A percentile compares a stretch with the other conserved stretches of the same genome.
Evolutionary conservation across 2,888 invertebrate genomes (phyloP).

Genomic region (Syritta pipiens): DNA sequence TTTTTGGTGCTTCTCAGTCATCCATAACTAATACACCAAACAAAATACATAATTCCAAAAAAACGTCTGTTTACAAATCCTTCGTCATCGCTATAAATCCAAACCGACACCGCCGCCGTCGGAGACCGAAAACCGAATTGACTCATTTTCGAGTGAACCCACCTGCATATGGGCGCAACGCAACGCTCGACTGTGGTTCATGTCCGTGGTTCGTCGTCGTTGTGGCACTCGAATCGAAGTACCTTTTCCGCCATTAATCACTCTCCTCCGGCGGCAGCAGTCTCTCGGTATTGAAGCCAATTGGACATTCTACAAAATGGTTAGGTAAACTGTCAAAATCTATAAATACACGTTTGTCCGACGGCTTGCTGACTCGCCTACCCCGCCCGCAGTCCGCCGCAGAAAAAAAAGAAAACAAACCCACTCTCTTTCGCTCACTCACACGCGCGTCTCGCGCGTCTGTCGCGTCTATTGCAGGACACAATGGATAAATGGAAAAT

Average conservation of each 20-base stretch:
- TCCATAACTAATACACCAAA: constrained; percentile 19
- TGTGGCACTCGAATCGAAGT: constrained; percentile 42
- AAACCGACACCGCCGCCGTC: constrained; percentile 32
- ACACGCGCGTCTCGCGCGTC: constrained; percentile 2
- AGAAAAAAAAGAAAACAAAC: constrained; percentile 48
- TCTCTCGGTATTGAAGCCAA: constrained; percentile 57
- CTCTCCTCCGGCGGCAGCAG: constrained; percentile 53
- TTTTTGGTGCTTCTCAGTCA: too few species aligned
- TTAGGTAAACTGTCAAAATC: constrained; percentile 68
- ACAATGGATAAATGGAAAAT: constrained; percentile 62
- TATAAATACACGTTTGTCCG: constrained; percentile 61
- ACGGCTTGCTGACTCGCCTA: constrained; percentile 8
- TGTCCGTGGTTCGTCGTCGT: constrained; percentile 42
- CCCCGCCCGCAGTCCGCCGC: constrained; percentile 1
- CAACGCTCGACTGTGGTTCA: constrained; percentile 23
- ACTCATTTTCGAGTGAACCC: constrained; percentile 60
- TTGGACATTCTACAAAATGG: constrained; percentile 69
- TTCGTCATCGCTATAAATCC: constrained; percentile 53
- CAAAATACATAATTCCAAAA: constrained; percentile 10
- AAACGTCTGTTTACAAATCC: constrained; percentile 45
- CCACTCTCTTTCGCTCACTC: constrained; percentile 44
- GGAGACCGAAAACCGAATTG: constrained; percentile 52
- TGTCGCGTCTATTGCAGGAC: constrained; percentile 37
- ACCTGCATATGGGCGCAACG: constrained; percentile 51
- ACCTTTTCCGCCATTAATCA: constrained; percentile 69